Conservation (phyloP, 2,797 vertebrate genomes). For the Aulostomus chinensis region DNA sequence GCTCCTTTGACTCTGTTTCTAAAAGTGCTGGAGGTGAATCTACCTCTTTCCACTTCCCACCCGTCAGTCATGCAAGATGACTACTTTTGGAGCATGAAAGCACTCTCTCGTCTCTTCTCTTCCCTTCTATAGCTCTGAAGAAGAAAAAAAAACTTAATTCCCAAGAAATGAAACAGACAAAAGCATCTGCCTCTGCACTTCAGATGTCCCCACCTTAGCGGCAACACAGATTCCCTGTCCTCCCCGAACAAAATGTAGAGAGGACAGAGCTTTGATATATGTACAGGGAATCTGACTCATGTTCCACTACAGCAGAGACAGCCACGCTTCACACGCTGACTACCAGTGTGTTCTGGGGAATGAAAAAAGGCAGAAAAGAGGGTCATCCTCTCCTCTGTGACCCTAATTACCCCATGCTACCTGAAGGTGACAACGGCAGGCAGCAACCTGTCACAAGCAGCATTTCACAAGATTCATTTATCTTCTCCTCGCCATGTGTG, state of each 20-base stretch:
- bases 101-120: conserved; percentile 21
- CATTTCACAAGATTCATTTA: conserved; percentile 57
- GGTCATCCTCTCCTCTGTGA: conserved; percentile 43
- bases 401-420: conserved; percentile 62
- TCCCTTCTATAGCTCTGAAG: conserved; percentile 35
- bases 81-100: conserved; percentile 67
- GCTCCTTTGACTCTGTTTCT: conserved; percentile 56
- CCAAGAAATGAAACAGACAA: conserved; percentile 61
- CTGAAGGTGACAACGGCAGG: conserved; percentile 59
- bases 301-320: conserved; percentile 28
- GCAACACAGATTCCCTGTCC: conserved; percentile 53
- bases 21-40: conserved; percentile 60
- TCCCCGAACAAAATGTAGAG: conserved; percentile 48
- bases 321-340: conserved; percentile 22
- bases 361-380: conserved; percentile 16
- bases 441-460: conserved; percentile 44
- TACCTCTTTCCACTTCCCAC: conserved; percentile 43
- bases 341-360: conserved; percentile 21
- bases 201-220: conserved; percentile 49
- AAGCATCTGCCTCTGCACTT: conserved; percentile 39
- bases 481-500: conserved; percentile 54
- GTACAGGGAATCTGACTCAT: conserved; percentile 43
- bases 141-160: conserved; percentile 45
- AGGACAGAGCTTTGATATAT: conserved; percentile 57
- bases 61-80: conserved; percentile 68